These are phyloP conservation scores for Odocoileus hemionus DNA, from an alignment of 2,113 vertebrate genomes.

Conservation along the genomic window DNA sequence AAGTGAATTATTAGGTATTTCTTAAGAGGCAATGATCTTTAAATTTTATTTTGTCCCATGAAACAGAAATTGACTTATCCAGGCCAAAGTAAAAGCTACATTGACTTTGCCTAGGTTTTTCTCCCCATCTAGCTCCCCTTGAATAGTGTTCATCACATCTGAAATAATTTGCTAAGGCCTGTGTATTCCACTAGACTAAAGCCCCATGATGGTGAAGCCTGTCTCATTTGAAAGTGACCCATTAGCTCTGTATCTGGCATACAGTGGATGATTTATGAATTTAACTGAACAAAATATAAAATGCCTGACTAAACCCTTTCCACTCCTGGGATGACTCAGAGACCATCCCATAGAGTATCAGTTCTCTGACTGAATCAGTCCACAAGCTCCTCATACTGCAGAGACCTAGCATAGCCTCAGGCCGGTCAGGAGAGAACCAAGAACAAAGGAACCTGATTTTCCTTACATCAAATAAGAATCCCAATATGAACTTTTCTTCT, in stretches of 20 bases:
- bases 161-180: neutral
- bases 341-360: neutral
- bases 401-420: neutral
- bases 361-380: neutral
- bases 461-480: neutral
- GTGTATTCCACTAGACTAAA: neutral
- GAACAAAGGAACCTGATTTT: neutral
- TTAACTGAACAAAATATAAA: conserved; percentile 14
- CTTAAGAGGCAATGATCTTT: neutral
- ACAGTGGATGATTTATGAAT: neutral
- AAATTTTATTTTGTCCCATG: neutral
- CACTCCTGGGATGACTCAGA: neutral
- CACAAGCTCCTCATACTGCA: neutral
- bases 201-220: neutral
- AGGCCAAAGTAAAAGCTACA: neutral
- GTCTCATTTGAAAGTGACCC: neutral
- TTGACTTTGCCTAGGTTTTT: neutral
- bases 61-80: neutral
- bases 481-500: neutral
- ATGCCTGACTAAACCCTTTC: neutral
- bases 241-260: neutral
- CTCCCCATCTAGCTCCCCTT: neutral
- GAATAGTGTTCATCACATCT: neutral
- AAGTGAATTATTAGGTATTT: neutral
- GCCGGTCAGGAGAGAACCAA: neutral